Evolutionary conservation across 2,113 vertebrate genomes (phyloP), one percentile per base, ranked within the genome.

Genomic region (Formicarius rufipectus): DNA sequence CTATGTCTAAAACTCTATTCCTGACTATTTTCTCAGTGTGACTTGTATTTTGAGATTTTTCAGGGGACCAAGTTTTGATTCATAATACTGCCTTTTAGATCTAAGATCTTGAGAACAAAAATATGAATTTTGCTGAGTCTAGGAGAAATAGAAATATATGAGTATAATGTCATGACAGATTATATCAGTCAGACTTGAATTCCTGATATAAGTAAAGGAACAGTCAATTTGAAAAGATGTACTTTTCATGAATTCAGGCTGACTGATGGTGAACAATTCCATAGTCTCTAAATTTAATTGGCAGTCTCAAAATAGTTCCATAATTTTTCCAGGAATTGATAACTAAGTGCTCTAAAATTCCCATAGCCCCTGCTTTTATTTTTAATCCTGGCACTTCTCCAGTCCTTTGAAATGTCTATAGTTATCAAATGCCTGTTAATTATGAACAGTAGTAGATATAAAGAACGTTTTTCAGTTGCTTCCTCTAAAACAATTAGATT

Each of bases 381-480:
- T 90, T 87, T 31, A 82, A 84, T 64, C 2, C 2, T 91, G 74
- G 56, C 25, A 68, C 3, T 91, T 3, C 13, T 95, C 53, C 84
- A 87, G 53, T 68, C 17, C 52, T 89, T 87, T 92, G 47, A 94
- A 75, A 68, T 89, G 67, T 78, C 60, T 72, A 4, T 52, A 67
- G 53, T 40, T 92, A 89, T 94, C 39, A 89, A 77, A n/a, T 44
- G 16, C 75, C 82, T 94, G n/a, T 79, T 96, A 94, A 94, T 94
- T 95, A 84, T 75, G 45, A 89, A 62, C 60, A 84, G 35, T 68
- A 84, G 95, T 72, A 53, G 66, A 72, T 68, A 84, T 33, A 76
- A n/a, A 86, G 53, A 62, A 80, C 76, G 6, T 47, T 92, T 67
- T 66, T 89, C 77, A 75, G 40, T 35, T 78, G 49, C 25, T 94